Evolutionary conservation across 2,797 vertebrate species (phyloP).

Genomic region (Alfaro cultratus): DNA sequence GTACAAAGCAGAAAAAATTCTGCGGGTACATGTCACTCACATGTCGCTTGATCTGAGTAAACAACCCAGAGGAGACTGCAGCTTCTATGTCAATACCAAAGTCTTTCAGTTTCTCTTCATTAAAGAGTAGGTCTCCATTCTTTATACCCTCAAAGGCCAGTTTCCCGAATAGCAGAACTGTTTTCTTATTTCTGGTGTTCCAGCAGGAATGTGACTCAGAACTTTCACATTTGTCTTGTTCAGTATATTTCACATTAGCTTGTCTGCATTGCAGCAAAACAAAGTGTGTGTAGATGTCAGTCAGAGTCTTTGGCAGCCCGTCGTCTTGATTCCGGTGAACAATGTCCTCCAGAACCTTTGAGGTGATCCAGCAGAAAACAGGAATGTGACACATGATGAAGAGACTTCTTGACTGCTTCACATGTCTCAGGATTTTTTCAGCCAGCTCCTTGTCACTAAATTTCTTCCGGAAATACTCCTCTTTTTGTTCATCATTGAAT

Average conservation of each 20-base stretch:
- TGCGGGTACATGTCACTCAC: too few species aligned
- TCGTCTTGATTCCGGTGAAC: conserved; percentile 7
- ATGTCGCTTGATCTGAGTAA: conserved; percentile 44
- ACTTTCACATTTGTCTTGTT: background rate
- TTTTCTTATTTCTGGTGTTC: conserved; percentile 35
- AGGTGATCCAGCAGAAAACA: conserved; percentile 60
- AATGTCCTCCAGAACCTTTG: conserved; percentile 52
- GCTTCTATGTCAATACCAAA: conserved; percentile 8
- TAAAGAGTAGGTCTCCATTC: conserved; percentile 31
- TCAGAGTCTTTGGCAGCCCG: conserved; percentile 44
- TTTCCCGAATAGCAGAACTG: conserved; percentile 31
- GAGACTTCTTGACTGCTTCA: conserved; percentile 51
- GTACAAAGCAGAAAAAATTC: conserved; percentile 43
- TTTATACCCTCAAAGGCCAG: conserved; percentile 46
- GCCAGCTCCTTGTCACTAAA: conserved; percentile 18
- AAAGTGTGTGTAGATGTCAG: conserved; percentile 54
- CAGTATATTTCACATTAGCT: conserved; percentile 34
- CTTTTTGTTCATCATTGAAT: conserved; percentile 65
- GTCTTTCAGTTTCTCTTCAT: background rate
- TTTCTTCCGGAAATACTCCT: conserved; percentile 56
- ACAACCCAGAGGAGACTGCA: conserved; percentile 51
- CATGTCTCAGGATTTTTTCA: conserved; percentile 35
- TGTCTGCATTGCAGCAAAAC: conserved; percentile 47
- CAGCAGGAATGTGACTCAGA: conserved; percentile 24
- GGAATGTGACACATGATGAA: conserved; percentile 60